Evolutionary conservation across 1,140 invertebrate genomes (phyloP), one percentile per base, ranked within the genome.

Genomic region (Ectropis grisescens): DNA sequence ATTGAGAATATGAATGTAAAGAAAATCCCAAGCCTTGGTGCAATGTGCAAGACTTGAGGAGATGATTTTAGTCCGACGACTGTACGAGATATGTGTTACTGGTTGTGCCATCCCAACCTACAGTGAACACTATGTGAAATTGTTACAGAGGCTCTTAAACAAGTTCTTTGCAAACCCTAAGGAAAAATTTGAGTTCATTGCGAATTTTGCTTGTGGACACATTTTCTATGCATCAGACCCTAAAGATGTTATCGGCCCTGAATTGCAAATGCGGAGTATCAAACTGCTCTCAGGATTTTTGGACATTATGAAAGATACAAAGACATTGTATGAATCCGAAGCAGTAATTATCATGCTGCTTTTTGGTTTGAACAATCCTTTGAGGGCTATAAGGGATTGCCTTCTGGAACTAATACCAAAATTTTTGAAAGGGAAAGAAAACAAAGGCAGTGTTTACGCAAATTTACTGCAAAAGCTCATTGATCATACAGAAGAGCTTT

Each of bases 401-500:
- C 47, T 58, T 9, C 51, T 84, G n/a, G 47, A 75, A 15, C 59
- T 83, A 15, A 58, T 84, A 4, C 37, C 58, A 23, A 42, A 46
- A 12, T 33, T 81, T 13, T 29, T 75, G 2, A 37, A 49, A 27
- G 47, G 58, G 23, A 44, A 60, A 25, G 37, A 53, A 14, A 47
- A 70, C 29, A 66, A 57, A 37, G 66, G 52, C 11, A 11, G 52
- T 3, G 41, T 72, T 13, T 76, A 78, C 33, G 31, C 72, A 14
- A 48, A 72, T 27, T 42, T 72, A 46, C 37, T 70, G 22, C 48
- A 61, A 40, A 55, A 70, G 22, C 14, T 83, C 1, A 19, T 76
- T 7, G 41, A 41, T 5, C 75, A 83, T 11, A 67, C 56, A 14
- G 58, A 82, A 11, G 90, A 91, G 54, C 71, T 92, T 24, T 29